Evolutionary conservation across 2,797 vertebrate genomes (phyloP), one percentile per base, ranked within the genome.

Genomic region (Pipistrellus nathusii): DNA sequence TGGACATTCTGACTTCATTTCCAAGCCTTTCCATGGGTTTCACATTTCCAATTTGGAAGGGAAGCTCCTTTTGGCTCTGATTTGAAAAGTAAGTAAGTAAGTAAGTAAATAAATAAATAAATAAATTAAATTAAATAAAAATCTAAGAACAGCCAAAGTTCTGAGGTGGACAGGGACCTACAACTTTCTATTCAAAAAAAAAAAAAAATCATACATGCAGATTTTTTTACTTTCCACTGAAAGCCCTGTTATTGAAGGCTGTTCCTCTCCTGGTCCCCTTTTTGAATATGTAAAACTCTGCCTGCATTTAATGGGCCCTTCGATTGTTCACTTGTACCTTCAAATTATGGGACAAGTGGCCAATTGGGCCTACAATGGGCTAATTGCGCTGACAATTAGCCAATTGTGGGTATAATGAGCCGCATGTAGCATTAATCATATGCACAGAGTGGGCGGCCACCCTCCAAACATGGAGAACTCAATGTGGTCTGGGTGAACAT

Each of bases 341-440:
- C 95, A 97, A 95, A 97, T 97, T 97, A 97, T 94, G 93, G 96
- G 97, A 97, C 97, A 97, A 97, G 97, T 97, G 96, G 97, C 96
- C 96, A 97, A 96, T 96, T 97, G 96, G 95, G 96, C 96, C 96
- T 88, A 95, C 96, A 96, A 97, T 97, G 89, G 96, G 86, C 96
- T 97, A 97, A 97, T 97, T 97, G 96, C 96, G 68, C 32, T 13
- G 55, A 95, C 96, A 96, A 97, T 97, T 97, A 97, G 96, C 92
- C 96, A 95, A 94, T 97, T 97, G 95, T 92, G 93, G 94, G 93
- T 85, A 91, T 96, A 97, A 97, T 97, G 95, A 96, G 95, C 64
- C 4, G 41, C 93, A 80, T 90, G 94, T 75, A 95, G 95, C 97
- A 97, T 97, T 96, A 95, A 97, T 96, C 96, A 64, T 69, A 96